Base-by-base conservation (phyloP, 1,140 invertebrate genomes). In the Lepidurus apus region DNA sequence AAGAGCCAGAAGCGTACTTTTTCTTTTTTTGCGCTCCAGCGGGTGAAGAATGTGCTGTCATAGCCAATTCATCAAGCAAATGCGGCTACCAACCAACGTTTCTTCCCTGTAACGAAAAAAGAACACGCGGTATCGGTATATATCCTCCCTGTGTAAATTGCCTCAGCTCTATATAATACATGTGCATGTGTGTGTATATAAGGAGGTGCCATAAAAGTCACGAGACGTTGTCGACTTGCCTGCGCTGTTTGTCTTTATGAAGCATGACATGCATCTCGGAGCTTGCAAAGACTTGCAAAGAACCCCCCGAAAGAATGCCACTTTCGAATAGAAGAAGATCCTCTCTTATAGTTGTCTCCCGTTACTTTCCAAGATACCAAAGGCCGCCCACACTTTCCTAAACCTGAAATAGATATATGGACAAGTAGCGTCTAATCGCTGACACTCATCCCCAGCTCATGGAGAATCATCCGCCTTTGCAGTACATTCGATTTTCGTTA, bases 131-230 rank as follows among this genome's bases (percentile, higher is more conserved):
- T 65, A 7, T n/a, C n/a, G 17, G 53, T 21, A 17, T 65, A 13
- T 65, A 17, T 17, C 21, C 3, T 65, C 21, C 17, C n/a, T 21
- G 53, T 65, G 53, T 65, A 21, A 65, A 65, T 17, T 13, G 53
- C 6, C 53, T 65, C 53, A 65, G 53, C 21, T 65, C 53, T 17
- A 65, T 17, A 65, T 65, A 65, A 65, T 65, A 21, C 53, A 65
- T 65, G 13, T 65, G 53, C 53, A n/a, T 7, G 9, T 65, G 47
- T 65, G 53, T 65, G 21, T 65, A 65, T 65, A 65, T 65, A 65
- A 65, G 21, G n/a, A 65, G 53, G 17, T 65, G 53, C 53, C 53
- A 65, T 65, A 65, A 65, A 65, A 65, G 53, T 65, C 53, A 65
- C 7, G 53, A 65, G 53, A 65, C 53, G 53, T 65, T 65, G 53